Conservation (phyloP, 2,797 vertebrate genomes). For the Chelon labrosus region DNA sequence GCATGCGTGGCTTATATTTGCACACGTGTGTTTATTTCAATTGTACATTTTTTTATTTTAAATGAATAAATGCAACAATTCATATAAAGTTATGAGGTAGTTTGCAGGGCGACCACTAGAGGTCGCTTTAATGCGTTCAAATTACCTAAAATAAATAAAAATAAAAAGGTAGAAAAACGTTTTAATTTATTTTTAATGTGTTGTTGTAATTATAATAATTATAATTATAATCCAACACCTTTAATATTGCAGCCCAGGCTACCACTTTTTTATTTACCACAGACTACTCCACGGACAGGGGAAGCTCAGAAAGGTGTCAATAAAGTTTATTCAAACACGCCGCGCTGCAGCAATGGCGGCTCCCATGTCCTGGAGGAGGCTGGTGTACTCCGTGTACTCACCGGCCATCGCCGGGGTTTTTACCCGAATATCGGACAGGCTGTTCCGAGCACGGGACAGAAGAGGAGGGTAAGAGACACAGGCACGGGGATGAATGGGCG, state of each 20-base stretch:
- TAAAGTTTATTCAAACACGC: slow-evolving; percentile 81
- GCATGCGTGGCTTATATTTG: no score
- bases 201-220: neutral
- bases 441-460: slow-evolving; percentile 81
- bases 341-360: slow-evolving; percentile 82
- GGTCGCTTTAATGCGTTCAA: slow-evolving; percentile 10
- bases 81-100: neutral
- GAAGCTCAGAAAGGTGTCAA: slow-evolving; percentile 36
- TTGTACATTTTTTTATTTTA: no score
- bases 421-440: slow-evolving; percentile 80
- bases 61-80: no score
- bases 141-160: neutral
- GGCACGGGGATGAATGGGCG: neutral
- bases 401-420: slow-evolving; percentile 83
- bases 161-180: accelerated
- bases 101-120: slow-evolving; percentile 29
- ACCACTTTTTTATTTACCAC: neutral
- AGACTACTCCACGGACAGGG: neutral
- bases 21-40: no score
- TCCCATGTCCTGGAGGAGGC: slow-evolving; percentile 85
- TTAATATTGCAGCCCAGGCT: neutral
- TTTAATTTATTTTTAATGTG: neutral
- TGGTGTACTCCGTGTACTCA: slow-evolving; percentile 78
- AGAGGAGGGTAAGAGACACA: slow-evolving; percentile 80
- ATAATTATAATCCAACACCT: no score